phyloP scores from a whole-genome alignment of 2,113 vertebrate genomes.

The Sylvia atricapilla region DNA sequence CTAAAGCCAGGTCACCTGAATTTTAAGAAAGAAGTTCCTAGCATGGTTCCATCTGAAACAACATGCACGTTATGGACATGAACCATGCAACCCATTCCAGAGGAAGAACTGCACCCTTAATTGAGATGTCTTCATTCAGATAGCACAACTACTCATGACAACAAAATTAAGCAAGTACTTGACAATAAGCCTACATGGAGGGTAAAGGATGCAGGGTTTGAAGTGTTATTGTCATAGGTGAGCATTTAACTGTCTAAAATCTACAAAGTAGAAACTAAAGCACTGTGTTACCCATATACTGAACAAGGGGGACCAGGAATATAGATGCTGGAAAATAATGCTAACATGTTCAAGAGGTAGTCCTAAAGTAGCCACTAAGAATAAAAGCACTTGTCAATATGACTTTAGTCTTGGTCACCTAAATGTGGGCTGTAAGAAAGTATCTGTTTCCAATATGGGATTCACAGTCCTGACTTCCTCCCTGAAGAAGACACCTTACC shows the following conservation, averaged over 20 bases:
- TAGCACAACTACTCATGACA: not conserved
- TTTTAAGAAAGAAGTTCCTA: not conserved
- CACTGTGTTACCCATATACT: not conserved
- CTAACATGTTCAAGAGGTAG: not conserved
- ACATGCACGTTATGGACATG: rapidly evolving
- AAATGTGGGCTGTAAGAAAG: not conserved
- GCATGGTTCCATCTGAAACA: rapidly evolving
- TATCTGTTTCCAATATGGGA: not conserved
- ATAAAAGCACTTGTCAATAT: not conserved
- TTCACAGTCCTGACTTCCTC: not conserved
- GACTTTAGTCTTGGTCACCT: not conserved
- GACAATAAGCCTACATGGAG: not conserved
- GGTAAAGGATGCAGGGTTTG: not conserved
- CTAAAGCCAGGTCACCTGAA: not conserved
- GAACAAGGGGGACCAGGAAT: not conserved
- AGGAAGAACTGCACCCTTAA: not conserved
- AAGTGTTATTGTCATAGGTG: not conserved
- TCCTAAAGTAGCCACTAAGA: not conserved
- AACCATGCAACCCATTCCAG: not conserved
- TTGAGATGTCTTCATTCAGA: not conserved
- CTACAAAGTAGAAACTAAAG: not conserved
- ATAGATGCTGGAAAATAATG: not conserved
- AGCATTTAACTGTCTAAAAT: not conserved
- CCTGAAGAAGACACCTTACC: not conserved
- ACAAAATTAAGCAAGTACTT: not conserved